These are phyloP conservation scores for Sorex araneus DNA, from an alignment of 2,113 vertebrate species.

Conservation along the genomic window DNA sequence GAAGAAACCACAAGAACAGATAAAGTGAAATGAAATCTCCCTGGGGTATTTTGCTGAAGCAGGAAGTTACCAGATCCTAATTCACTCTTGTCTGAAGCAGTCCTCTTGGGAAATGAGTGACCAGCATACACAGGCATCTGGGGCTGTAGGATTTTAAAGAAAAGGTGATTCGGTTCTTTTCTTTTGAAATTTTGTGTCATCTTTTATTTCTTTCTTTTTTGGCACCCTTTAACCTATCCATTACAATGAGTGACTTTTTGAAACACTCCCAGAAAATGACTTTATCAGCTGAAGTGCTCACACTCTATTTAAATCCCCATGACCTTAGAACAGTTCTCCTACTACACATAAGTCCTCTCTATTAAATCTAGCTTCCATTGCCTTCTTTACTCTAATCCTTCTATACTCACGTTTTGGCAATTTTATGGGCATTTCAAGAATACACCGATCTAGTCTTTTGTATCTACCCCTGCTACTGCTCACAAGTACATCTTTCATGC, in stretches of 20 bases:
- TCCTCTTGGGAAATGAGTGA: too few species aligned
- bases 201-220: neutral
- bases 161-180: neutral
- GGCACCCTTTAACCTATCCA: neutral
- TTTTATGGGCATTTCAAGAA: neutral
- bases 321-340: too few species aligned
- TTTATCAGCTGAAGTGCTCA: rapidly evolving
- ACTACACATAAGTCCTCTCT: neutral
- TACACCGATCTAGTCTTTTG: rapidly evolving
- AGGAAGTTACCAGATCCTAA: rapidly evolving
- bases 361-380: rapidly evolving
- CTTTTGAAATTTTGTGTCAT: neutral
- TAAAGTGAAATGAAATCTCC: too few species aligned
- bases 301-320: neutral
- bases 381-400: rapidly evolving
- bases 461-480: neutral
- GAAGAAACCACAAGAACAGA: neutral
- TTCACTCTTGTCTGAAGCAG: too few species aligned
- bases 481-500: neutral
- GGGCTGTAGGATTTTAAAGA: neutral
- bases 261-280: neutral
- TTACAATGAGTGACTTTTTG: neutral
- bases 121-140: too few species aligned
- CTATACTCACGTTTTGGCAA: too few species aligned
- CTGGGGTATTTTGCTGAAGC: neutral